Evolutionary conservation across 1,140 invertebrate genomes (phyloP).

Genomic region (Dufourea novaeangliae): DNA sequence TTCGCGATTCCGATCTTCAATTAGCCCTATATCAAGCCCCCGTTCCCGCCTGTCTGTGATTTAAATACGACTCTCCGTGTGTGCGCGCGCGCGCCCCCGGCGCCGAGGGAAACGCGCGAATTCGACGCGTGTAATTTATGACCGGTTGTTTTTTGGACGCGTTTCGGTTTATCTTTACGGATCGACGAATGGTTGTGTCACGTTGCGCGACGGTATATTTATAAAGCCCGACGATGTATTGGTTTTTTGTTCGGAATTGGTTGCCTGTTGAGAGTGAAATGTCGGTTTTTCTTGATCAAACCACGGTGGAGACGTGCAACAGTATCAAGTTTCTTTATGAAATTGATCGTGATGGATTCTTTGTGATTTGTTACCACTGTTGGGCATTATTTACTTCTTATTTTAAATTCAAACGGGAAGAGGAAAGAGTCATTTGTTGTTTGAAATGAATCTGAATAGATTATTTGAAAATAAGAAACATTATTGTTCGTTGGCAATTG

Average conservation of each 20-base stretch:
- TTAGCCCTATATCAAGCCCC: constrained; percentile 80
- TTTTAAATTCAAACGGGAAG: too few relatives aligned
- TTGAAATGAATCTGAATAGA: too few relatives aligned
- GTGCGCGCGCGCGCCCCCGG: background rate
- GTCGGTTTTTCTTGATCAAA: background rate
- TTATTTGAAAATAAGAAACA: too few relatives aligned
- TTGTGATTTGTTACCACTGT: too few relatives aligned
- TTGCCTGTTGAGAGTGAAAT: background rate
- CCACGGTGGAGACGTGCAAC: background rate
- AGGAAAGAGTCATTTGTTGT: too few relatives aligned
- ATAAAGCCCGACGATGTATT: background rate
- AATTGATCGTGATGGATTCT: too few relatives aligned
- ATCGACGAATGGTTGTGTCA: constrained; percentile 1
- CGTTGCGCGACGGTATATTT: background rate
- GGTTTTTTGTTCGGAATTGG: constrained; percentile 6
- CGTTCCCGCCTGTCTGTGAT: constrained; percentile 26
- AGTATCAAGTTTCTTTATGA: background rate
- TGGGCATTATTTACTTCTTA: too few relatives aligned
- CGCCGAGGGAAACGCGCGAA: constrained; percentile 8
- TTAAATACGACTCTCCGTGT: constrained; percentile 31
- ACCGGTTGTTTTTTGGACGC: constrained; percentile 9
- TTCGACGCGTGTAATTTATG: constrained; percentile 26
- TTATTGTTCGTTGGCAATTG: background rate
- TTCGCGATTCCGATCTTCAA: constrained; percentile 80
- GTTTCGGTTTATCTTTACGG: background rate